These are phyloP conservation scores for Caenorhabditis japonica DNA, from an alignment of 2,888 invertebrate genomes.

Conservation along the genomic window DNA sequence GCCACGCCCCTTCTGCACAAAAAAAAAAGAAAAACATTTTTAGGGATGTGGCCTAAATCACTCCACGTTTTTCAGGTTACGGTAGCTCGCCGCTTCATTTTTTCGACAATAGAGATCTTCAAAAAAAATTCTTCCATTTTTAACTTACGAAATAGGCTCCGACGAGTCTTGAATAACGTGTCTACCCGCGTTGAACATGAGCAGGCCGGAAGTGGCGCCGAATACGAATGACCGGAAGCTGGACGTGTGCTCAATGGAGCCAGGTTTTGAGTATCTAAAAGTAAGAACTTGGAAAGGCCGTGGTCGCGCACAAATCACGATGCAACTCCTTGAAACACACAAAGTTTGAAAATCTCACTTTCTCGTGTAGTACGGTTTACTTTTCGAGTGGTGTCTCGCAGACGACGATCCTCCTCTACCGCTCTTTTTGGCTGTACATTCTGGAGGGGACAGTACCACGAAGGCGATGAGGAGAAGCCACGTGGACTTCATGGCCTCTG, in stretches of 20 bases:
- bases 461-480: slow-evolving; percentile 17
- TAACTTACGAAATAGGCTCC: slow-evolving; percentile 49
- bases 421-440: slow-evolving; percentile 22
- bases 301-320: not conserved
- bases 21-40: no score
- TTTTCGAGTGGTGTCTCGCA: slow-evolving; percentile 38
- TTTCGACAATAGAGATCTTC: no score
- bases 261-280: slow-evolving; percentile 56
- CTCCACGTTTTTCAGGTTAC: no score
- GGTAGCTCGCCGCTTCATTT: no score
- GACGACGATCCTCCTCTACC: slow-evolving; percentile 24
- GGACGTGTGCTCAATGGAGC: slow-evolving; percentile 58
- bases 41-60: no score
- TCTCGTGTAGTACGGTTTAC: slow-evolving; percentile 45
- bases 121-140: no score
- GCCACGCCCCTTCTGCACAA: no score
- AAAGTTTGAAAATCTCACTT: slow-evolving; percentile 32
- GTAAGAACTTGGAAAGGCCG: no score
- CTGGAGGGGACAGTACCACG: slow-evolving; percentile 4
- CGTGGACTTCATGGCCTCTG: slow-evolving; percentile 25
- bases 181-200: slow-evolving; percentile 54
- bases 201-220: slow-evolving; percentile 56
- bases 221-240: slow-evolving; percentile 59
- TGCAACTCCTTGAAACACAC: no score
- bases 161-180: slow-evolving; percentile 54